Evolutionary conservation across 2,888 invertebrate species (phyloP), one percentile per base, ranked within the genome.

Genomic region (Megalurothrips usitatus): DNA sequence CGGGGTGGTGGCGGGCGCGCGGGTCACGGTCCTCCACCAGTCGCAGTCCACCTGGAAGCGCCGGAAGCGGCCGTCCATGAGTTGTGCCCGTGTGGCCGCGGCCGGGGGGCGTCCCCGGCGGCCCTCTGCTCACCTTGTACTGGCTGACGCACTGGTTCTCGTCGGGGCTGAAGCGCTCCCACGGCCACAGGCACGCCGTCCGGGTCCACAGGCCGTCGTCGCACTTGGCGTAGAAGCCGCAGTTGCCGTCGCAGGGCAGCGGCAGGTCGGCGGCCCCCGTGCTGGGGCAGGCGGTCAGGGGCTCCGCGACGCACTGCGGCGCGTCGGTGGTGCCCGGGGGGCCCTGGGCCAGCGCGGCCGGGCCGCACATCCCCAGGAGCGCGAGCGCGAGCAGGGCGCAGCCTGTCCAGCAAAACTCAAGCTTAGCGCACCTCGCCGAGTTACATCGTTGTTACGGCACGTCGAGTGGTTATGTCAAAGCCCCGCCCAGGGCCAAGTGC

Each of bases 181-280:
- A n/a, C 68, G 68, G 68, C 58, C 58, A 58, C n/a, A 68, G 23
- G 23, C 68, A 68, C n/a, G 68, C 11, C 23, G 19, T 68, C 8
- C 6, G 23, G 23, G 23, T 6, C 68, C 68, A 68, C 23, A 6
- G 2, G 23, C 68, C 68, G 23, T 68, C 68, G 0, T 23, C 0
- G 68, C 68, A 68, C 9, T 23, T n/a, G 9, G 68, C 68, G 68
- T 68, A 68, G 23, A 11, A n/a, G 68, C 68, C 23, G 68, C 68
- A 68, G 68, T 68, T 68, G 68, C 68, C 68, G 6, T 68, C 68
- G 68, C 68, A 68, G 68, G 68, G 23, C 23, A 68, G 68, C 23
- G 68, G n/a, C 23, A n/a, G 68, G 23, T 68, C 23, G 23, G 68
- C 68, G 23, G 9, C 6, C 9, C 68, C 68, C 23, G 23, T n/a